phyloP scores from a whole-genome alignment of 2,113 vertebrate genomes.

The Toxotes chatareus region DNA sequence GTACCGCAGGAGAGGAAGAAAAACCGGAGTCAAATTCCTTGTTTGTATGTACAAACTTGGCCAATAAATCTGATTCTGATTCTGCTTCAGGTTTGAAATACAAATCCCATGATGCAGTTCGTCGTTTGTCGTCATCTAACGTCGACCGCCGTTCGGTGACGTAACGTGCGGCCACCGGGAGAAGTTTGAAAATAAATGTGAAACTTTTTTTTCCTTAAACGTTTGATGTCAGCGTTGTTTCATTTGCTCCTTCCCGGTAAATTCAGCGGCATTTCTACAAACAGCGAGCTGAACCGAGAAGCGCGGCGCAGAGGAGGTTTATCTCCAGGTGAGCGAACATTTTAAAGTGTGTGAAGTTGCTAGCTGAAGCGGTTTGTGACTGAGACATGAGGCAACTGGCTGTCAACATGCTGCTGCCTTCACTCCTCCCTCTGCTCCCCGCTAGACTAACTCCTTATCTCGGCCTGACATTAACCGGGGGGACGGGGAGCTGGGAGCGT shows the following conservation, averaged over 20 bases:
- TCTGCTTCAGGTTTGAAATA: neutral
- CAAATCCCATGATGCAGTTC: conserved; percentile 21
- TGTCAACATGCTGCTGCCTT: conserved; percentile 35
- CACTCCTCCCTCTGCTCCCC: neutral
- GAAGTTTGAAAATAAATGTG: conserved; percentile 79
- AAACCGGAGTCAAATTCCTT: no score
- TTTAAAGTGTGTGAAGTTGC: neutral
- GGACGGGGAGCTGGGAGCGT: neutral
- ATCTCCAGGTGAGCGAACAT: conserved; percentile 17
- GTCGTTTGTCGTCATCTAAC: conserved; percentile 39
- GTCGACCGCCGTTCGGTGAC: conserved; percentile 46
- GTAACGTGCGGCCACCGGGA: conserved; percentile 49
- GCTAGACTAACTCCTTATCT: neutral
- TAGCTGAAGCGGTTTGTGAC: conserved; percentile 23
- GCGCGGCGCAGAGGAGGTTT: neutral
- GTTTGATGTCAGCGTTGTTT: neutral
- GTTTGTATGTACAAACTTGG: no score
- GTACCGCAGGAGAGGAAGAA: no score
- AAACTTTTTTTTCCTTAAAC: conserved; percentile 53
- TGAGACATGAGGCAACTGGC: conserved; percentile 40
- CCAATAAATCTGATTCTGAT: no score
- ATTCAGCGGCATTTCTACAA: no score
- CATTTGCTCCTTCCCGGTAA: rapidly evolving
- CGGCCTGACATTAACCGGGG: rapidly evolving
- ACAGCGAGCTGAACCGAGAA: rapidly evolving